Percentiles rank a stretch among this genome's conserved stretches.
phyloP scores from a whole-genome alignment of 2,113 vertebrate species.

The Cnemophilus loriae region DNA sequence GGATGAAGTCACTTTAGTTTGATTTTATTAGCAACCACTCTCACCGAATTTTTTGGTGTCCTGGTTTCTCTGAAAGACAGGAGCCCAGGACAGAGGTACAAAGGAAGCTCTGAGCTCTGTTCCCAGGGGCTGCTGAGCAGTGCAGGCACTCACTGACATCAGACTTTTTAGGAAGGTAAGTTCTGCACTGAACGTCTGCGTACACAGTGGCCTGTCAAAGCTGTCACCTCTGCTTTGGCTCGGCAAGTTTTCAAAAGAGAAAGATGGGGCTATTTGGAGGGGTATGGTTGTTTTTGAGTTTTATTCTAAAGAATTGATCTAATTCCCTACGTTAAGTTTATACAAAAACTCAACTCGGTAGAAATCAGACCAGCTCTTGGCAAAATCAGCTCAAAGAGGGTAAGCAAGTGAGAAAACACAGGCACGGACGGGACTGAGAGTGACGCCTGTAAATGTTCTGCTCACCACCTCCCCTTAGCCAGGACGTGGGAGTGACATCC shows the following conservation, averaged over 20 bases:
- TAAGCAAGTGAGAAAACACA: fast-evolving
- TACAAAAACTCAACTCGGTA: fast-evolving
- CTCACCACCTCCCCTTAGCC: not conserved
- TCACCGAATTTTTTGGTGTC: not conserved
- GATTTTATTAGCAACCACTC: not conserved
- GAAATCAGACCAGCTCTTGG: not conserved
- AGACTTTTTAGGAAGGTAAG: not conserved
- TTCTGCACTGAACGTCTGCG: fast-evolving
- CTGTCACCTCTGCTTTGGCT: not conserved
- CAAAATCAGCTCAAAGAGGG: not conserved
- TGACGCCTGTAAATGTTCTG: not conserved
- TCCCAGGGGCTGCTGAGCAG: not conserved
- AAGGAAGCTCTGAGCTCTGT: not conserved
- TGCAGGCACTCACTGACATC: not conserved
- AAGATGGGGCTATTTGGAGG: not conserved
- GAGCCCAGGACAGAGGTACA: not conserved
- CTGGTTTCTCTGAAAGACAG: not conserved
- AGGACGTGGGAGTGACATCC: not conserved
- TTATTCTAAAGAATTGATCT: not conserved
- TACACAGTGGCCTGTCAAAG: not conserved
- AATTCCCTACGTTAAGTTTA: fast-evolving
- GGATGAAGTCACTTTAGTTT: not conserved
- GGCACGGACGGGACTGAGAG: fast-evolving
- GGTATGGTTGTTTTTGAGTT: fast-evolving
- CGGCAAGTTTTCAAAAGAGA: not conserved